Evolutionary conservation across 2,888 invertebrate genomes (phyloP).

Genomic region (Nymphalis c-album): DNA sequence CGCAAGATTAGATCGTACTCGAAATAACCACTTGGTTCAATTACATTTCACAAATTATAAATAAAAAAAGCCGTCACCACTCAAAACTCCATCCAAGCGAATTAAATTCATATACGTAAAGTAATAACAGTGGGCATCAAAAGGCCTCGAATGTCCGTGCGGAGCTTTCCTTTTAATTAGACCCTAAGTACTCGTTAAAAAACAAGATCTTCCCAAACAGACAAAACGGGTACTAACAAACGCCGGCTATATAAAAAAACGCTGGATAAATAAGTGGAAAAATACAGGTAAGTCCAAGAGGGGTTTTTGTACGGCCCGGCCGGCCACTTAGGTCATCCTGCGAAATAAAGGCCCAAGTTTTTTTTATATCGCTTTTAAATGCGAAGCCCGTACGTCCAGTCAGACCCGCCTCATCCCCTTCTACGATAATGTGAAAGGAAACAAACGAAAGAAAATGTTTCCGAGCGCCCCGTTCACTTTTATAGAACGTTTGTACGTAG

Average conservation of each 20-base stretch:
- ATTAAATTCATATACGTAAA: slow-evolving; percentile 79
- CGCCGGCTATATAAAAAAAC: slow-evolving; percentile 73
- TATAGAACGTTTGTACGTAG: slow-evolving; percentile 73
- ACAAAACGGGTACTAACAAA: slow-evolving; percentile 79
- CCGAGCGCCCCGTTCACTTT: slow-evolving; percentile 71
- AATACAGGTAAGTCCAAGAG: slow-evolving; percentile 81
- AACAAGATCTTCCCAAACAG: slow-evolving; percentile 78
- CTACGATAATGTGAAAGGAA: slow-evolving; percentile 77
- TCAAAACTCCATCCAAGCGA: slow-evolving; percentile 73
- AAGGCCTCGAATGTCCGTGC: slow-evolving; percentile 77
- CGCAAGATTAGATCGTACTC: slow-evolving; percentile 30
- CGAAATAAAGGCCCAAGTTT: slow-evolving; percentile 79
- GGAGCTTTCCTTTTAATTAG: slow-evolving; percentile 81
- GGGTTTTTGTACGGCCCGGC: slow-evolving; percentile 77
- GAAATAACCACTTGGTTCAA: slow-evolving; percentile 62
- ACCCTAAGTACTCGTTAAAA: slow-evolving; percentile 81
- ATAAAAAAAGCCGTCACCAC: slow-evolving; percentile 60
- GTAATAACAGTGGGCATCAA: slow-evolving; percentile 79
- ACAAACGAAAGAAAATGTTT: slow-evolving; percentile 80
- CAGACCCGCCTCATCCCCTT: slow-evolving; percentile 71
- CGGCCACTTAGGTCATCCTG: slow-evolving; percentile 82
- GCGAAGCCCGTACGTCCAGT: slow-evolving; percentile 73
- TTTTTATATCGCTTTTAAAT: slow-evolving; percentile 80
- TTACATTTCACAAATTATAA: slow-evolving; percentile 52
- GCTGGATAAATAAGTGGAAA: slow-evolving; percentile 81